These are phyloP conservation scores for Ophion slaviceki DNA, from an alignment of 2,888 invertebrate genomes.

Conservation along the genomic window DNA sequence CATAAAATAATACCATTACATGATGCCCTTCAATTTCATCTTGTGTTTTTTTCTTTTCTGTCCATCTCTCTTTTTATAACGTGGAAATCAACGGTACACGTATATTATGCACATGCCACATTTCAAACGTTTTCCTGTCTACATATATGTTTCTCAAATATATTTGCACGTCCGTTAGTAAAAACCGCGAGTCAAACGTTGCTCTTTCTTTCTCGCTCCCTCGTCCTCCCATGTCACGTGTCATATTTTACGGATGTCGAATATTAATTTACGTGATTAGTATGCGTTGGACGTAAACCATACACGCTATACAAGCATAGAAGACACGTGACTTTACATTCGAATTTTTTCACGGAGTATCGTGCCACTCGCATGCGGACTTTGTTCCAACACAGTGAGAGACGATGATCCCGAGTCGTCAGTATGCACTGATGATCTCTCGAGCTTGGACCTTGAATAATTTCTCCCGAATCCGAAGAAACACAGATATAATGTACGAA, in stretches of 20 bases:
- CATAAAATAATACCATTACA: neutral
- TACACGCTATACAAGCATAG: constrained; percentile 15
- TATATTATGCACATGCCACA: neutral
- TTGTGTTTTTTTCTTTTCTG: neutral
- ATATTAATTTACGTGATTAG: constrained; percentile 78
- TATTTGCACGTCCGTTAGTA: constrained; percentile 39
- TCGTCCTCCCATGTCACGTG: constrained; percentile 43
- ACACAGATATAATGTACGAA: constrained; percentile 8
- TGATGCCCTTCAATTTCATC: neutral
- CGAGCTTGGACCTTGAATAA: constrained; percentile 29
- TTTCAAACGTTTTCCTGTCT: constrained; percentile 23
- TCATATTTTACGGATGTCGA: constrained; percentile 76
- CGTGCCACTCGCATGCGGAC: neutral
- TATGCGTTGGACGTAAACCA: constrained; percentile 70
- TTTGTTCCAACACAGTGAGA: neutral
- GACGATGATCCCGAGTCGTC: constrained; percentile 24
- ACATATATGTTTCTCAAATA: constrained; percentile 20
- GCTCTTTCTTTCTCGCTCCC: neutral
- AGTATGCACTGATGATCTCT: constrained; percentile 12
- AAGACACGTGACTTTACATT: constrained; percentile 52
- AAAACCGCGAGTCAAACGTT: constrained; percentile 1
- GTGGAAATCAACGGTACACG: neutral
- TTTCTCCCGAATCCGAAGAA: neutral
- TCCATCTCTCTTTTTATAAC: neutral
- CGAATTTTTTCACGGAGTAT: constrained; percentile 35